Conservation (phyloP, 2,113 vertebrate genomes). For the Carassius gibelio region DNA sequence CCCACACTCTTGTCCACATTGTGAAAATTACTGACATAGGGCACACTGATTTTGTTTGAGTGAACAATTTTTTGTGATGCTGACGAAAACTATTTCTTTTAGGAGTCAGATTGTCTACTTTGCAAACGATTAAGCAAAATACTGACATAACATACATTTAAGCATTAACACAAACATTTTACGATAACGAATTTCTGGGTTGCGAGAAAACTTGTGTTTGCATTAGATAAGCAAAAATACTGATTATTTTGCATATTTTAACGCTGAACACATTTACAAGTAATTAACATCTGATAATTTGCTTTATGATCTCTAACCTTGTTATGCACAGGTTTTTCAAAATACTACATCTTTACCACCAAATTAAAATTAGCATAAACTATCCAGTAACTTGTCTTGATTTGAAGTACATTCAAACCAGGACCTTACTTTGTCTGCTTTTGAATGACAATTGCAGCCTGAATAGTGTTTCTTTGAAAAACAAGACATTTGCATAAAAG, state of each 20-base stretch:
- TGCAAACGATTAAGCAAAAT: not conserved
- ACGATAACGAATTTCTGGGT: not conserved
- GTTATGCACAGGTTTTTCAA: not conserved
- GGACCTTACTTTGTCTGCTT: not conserved
- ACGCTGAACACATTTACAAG: not conserved
- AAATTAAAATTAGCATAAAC: not conserved
- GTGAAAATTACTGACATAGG: not conserved
- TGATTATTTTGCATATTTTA: not conserved
- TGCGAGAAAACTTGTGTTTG: not conserved
- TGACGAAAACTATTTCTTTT: not conserved
- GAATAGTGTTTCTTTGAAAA: not conserved
- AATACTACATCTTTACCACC: not conserved
- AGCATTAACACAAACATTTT: not conserved
- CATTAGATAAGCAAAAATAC: not conserved
- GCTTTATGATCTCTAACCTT: not conserved
- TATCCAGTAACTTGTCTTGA: not conserved
- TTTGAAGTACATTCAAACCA: conserved; percentile 8
- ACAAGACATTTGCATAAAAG: conserved; percentile 5
- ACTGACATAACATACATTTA: not conserved
- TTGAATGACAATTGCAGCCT: not conserved
- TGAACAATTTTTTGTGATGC: not conserved
- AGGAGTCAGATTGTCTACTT: not conserved
- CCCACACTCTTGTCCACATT: not conserved
- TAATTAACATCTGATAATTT: not conserved
- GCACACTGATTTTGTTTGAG: not conserved